phyloP scores from a whole-genome alignment of 2,113 vertebrate genomes.

The Coptodon bakossiorum region DNA sequence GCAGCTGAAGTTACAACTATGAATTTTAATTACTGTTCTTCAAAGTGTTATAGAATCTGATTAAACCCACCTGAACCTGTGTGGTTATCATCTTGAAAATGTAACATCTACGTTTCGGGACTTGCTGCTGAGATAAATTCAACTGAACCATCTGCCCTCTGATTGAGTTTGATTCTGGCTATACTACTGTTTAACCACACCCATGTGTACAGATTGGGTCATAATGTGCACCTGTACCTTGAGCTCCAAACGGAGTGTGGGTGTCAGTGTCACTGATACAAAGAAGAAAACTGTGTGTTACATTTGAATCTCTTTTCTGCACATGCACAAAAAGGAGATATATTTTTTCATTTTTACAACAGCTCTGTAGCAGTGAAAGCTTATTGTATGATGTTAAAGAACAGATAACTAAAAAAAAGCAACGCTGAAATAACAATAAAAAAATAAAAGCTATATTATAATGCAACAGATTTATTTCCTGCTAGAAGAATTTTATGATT shows the following conservation, averaged over 20 bases:
- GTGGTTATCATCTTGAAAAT: background rate
- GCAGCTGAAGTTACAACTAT: background rate
- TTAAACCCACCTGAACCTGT: background rate
- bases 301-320: background rate
- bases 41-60: background rate
- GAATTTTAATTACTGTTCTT: background rate
- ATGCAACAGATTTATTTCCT: background rate
- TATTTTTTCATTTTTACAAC: background rate
- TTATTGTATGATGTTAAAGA: background rate
- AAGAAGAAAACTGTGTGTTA: background rate
- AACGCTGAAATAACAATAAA: background rate
- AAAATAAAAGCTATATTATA: background rate
- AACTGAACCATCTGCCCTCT: background rate
- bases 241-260: background rate
- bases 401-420: background rate
- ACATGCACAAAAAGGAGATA: background rate
- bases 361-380: background rate
- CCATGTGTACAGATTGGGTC: background rate
- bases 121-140: background rate
- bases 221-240: background rate
- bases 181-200: background rate
- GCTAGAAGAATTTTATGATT: background rate
- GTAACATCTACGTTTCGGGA: background rate
- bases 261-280: background rate
- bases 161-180: background rate